Evolutionary conservation across 2,797 vertebrate genomes (phyloP).

Genomic region (Zalophus californianus): DNA sequence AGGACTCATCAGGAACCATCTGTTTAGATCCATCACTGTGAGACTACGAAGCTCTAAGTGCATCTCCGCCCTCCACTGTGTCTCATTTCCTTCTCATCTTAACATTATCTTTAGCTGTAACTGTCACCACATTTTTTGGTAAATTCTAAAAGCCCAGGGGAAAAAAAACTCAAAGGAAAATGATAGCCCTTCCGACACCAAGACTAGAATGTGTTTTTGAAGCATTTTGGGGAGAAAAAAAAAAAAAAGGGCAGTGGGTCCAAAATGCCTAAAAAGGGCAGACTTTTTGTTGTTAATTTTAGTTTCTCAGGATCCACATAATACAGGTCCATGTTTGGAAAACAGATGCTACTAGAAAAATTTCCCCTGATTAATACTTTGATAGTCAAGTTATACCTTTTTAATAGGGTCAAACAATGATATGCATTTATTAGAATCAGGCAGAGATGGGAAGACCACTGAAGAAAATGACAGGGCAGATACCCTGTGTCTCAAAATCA

Average conservation of each 20-base stretch:
- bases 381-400: background rate
- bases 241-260: background rate
- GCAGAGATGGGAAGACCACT: background rate
- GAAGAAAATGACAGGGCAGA: background rate
- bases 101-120: background rate
- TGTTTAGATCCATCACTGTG: background rate
- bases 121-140: slow-evolving; percentile 13
- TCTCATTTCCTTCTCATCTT: slow-evolving; percentile 5
- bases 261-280: background rate
- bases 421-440: background rate
- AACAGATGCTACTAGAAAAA: background rate
- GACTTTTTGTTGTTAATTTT: background rate
- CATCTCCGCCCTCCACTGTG: rapidly evolving
- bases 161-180: background rate
- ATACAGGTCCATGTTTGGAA: background rate
- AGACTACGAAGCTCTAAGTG: background rate
- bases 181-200: background rate
- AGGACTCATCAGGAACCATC: background rate
- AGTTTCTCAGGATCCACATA: background rate
- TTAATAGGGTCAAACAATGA: background rate
- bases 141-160: slow-evolving; percentile 12
- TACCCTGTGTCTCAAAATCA: background rate
- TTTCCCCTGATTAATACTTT: background rate
- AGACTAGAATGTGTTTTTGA: slow-evolving; percentile 18
- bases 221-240: background rate